Conservation (phyloP, 2,797 vertebrate genomes). For the Acropternis orthonyx region DNA sequence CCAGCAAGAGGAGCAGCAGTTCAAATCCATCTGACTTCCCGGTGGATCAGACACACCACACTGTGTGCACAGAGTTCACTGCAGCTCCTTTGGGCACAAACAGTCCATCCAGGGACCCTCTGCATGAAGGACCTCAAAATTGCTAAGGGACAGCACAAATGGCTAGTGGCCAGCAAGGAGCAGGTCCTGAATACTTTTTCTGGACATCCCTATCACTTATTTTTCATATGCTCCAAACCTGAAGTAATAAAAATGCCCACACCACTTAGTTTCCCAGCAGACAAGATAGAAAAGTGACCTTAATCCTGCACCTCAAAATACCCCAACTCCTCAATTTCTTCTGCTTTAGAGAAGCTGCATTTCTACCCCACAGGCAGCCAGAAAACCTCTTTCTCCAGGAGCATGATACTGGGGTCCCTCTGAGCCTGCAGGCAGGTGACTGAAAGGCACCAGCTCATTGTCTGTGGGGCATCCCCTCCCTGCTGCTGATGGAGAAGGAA, state of each 20-base stretch:
- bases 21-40: neutral
- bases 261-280: neutral
- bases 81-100: neutral
- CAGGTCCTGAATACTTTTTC: neutral
- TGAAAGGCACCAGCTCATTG: neutral
- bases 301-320: neutral
- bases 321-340: neutral
- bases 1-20: neutral
- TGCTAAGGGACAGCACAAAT: neutral
- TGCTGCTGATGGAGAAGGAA: neutral
- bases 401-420: fast-evolving
- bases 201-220: neutral
- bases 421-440: neutral
- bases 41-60: fast-evolving
- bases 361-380: neutral
- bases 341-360: neutral
- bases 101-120: neutral
- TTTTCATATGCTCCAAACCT: neutral
- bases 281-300: neutral
- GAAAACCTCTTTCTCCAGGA: neutral
- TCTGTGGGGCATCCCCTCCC: neutral
- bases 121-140: neutral
- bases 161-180: neutral
- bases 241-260: neutral
- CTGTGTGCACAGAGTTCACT: neutral